Base-by-base conservation (phyloP, 2,888 invertebrate genomes). In the Oegoconia quadripuncta region DNA sequence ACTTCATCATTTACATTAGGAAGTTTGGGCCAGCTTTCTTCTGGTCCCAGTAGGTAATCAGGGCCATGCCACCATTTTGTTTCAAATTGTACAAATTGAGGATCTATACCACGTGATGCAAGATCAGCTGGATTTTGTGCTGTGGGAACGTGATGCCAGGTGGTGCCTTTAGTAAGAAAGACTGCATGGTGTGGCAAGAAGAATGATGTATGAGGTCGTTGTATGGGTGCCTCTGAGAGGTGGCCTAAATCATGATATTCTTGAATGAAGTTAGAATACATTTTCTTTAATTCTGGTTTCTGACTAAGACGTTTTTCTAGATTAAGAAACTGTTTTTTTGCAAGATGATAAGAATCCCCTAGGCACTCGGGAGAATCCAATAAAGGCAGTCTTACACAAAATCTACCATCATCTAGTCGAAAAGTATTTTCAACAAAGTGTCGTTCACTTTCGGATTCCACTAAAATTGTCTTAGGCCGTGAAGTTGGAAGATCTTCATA, bases 161-260 rank as follows among this genome's bases (percentile, higher is more conserved):
- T 4, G 3, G n/a, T 13, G 3, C 13, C 3, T 13, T 29, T 14
- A 6, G 29, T 29, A 29, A 29, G 29, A 6, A 48, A 16, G 3
- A 49, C 41, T 1, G 46, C 49, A 34, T 43, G 47, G 37, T 45
- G 45, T 4, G 41, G 43, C 3, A 43, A 28, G 26, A 42, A 45
- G 18, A 44, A 31, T 17, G n/a, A n/a, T n/a, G n/a, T n/a, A n/a
- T n/a, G n/a, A n/a, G n/a, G n/a, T n/a, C n/a, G n/a, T n/a, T n/a
- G n/a, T n/a, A n/a, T n/a, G n/a, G n/a, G n/a, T n/a, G n/a, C n/a
- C n/a, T n/a, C n/a, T n/a, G n/a, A n/a, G n/a, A n/a, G n/a, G n/a
- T n/a, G n/a, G n/a, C n/a, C n/a, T n/a, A n/a, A n/a, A n/a, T n/a
- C n/a, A n/a, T n/a, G n/a, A n/a, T n/a, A n/a, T n/a, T n/a, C n/a